phyloP scores from a whole-genome alignment of 2,797 vertebrate genomes.

The Peromyscus eremicus region DNA sequence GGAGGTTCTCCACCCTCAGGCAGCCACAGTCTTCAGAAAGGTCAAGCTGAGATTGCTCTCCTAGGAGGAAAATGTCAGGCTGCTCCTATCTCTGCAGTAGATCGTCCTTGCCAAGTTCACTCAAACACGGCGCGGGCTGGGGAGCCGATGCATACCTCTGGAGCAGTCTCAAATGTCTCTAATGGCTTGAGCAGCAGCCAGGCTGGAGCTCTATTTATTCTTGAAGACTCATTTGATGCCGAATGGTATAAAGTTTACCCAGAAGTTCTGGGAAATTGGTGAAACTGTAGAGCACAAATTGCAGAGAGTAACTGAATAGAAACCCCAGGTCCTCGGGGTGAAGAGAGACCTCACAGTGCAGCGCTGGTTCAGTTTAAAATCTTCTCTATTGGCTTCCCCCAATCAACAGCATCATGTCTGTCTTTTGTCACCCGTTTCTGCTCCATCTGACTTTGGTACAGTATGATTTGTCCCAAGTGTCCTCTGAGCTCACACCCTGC shows the following conservation, averaged over 20 bases:
- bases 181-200: neutral
- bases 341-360: neutral
- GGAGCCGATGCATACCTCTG: neutral
- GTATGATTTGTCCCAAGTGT: neutral
- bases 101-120: neutral
- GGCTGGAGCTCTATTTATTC: neutral
- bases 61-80: conserved; percentile 36
- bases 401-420: neutral
- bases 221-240: neutral
- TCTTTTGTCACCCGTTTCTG: neutral
- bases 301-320: neutral
- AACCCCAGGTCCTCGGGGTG: no score
- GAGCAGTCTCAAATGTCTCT: neutral
- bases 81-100: neutral
- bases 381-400: neutral
- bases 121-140: neutral
- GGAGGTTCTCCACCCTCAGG: neutral
- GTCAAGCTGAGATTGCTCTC: neutral
- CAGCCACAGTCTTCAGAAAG: neutral
- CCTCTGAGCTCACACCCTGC: neutral
- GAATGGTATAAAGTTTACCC: neutral
- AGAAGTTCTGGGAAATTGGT: neutral
- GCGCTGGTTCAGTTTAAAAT: neutral
- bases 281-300: neutral
- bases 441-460: neutral